phyloP scores from a whole-genome alignment of 1,140 invertebrate genomes.

The Luehdorfia chinensis region DNA sequence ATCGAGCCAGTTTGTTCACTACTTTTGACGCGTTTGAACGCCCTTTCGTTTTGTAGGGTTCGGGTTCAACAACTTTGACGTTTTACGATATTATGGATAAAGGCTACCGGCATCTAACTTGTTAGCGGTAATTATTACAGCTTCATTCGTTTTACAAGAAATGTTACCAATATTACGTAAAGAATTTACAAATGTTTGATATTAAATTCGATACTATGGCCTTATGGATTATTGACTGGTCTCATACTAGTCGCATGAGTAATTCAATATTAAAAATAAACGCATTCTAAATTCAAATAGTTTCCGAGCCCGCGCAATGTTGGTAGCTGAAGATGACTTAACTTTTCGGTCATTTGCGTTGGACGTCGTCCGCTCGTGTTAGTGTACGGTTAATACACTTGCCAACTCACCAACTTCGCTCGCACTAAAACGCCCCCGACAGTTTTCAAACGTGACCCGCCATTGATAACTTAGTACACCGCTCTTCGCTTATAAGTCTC shows the following conservation, averaged over 20 bases:
- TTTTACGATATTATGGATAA: background rate
- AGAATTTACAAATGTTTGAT: no score
- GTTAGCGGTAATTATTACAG: no score
- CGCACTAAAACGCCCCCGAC: slow-evolving; percentile 25
- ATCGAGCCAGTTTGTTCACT: slow-evolving; percentile 31
- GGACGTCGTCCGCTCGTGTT: slow-evolving; percentile 19
- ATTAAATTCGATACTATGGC: no score
- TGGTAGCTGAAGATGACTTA: slow-evolving; percentile 8
- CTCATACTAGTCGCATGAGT: no score
- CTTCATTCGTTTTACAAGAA: no score
- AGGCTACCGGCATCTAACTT: slow-evolving; percentile 15
- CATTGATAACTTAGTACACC: slow-evolving; percentile 8
- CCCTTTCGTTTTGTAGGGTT: slow-evolving; percentile 8
- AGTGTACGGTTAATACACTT: slow-evolving; percentile 40
- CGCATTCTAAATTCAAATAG: slow-evolving; percentile 6
- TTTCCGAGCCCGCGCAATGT: no score
- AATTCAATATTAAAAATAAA: background rate
- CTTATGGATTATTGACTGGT: no score
- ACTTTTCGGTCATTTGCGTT: slow-evolving; percentile 28
- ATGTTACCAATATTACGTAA: no score
- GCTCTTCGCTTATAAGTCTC: no score
- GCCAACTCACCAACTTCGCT: slow-evolving; percentile 26
- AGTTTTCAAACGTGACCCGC: slow-evolving; percentile 31
- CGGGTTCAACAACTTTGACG: slow-evolving; percentile 10
- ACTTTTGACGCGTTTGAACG: slow-evolving; percentile 15